Evolutionary conservation across 2,888 invertebrate species (phyloP), one percentile per base, ranked within the genome.

Genomic region (Germaria angustata): DNA sequence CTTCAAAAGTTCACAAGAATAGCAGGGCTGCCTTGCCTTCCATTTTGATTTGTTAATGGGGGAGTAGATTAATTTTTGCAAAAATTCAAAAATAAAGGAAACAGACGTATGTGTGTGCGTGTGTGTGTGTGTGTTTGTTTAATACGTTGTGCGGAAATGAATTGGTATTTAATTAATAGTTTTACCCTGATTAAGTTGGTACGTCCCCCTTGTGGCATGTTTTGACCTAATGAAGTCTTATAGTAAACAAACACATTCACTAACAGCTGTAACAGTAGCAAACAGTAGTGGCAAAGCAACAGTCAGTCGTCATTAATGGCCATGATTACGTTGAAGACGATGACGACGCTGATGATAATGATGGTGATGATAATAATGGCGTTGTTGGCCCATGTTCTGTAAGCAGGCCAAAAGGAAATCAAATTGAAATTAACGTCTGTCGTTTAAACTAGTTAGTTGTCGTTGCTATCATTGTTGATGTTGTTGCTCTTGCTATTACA

Each of bases 101-200:
- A 20, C 4, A 36, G 5, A n/a, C 24, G 17, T 44, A 24, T 61
- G 8, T 34, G 32, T n/a, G 8, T 11, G 20, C 20, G 11, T 65
- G 15, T 53, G 66, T 44, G 20, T 61, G 36, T 36, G 59, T 75
- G 79, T 75, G 85, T 84, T 79, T 81, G 84, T 41, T 59, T 61
- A 51, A 68, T 78, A 76, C 61, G 86, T 86, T 87, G 87, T 88
- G 86, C 87, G 89, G 88, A 89, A 89, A 89, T 89, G 88, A 89
- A 89, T 89, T 89, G 89, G 87, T 90, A 89, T 90, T 89, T 89
- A 90, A 89, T 89, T 90, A 90, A 89, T 90, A 89, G 90, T 90
- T 89, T 89, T 90, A 88, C 89, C 88, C 88, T 90, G 90, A 89
- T 90, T 89, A 89, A 88, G 81, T 81, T 85, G 85, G 85, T 79